Base-by-base conservation (phyloP, 2,797 vertebrate species). In the Hyperoplus immaculatus region DNA sequence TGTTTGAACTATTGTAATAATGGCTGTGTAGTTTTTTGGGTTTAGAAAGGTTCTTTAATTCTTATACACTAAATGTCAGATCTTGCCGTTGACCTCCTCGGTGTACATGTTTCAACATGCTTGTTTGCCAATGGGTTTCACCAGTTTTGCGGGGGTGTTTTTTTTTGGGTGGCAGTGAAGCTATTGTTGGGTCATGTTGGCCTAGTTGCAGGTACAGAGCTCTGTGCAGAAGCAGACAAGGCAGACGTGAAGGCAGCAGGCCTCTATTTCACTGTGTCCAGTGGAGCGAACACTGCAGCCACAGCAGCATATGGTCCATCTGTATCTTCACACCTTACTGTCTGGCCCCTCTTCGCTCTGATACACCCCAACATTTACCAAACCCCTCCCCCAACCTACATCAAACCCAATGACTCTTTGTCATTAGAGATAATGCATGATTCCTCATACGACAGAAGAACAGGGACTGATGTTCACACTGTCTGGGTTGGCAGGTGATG, bases 211-310 rank as follows among this genome's bases (percentile, higher is more conserved):
- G 68, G 82, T 80, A 65, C 8, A 63, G 43, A 65, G 55, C 62
- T 21, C 18, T 3, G 58, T 46, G 50, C 47, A 47, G 64, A 82
- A 47, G 72, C 84, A 88, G 91, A 88, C 83, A 13, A 75, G 78
- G 80, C 94, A 95, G 94, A 94, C 90, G 91, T 79, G 65, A 75
- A 75, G 92, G 89, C 94, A 95, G 95, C 90, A 88, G 94, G 94
- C 80, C 83, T 84, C 82, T 89, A 3, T 3, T 89, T 72, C 80
- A 89, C 82, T 59, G 72, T 84, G 82, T 83, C 87, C 86, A 85
- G 53, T 90, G 84, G 81, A 94, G 93, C 89, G 76, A 81, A 88
- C 70, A 81, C 68, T 49, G 59, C 87, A 61, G 82, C 86, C 83
- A 69, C 71, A 62, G 82, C 84, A 92, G 80, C 95, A 95, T 95